Percentiles rank a stretch among this genome's conserved stretches.
phyloP scores from a whole-genome alignment of 1,140 invertebrate species.

The Cydia strobilella region DNA sequence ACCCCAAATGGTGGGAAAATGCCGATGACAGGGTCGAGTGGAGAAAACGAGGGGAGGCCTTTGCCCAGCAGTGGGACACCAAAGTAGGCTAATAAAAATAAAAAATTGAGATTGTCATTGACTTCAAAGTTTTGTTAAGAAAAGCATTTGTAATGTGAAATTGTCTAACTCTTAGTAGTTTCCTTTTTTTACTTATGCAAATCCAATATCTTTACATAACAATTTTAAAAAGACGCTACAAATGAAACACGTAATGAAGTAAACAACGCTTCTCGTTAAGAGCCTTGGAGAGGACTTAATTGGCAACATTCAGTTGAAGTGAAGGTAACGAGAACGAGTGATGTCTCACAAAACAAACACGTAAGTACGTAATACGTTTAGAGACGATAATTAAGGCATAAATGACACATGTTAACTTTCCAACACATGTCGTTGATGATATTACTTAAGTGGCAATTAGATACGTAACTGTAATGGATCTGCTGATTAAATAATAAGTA shows the following conservation, averaged over 20 bases:
- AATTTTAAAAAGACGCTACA: background rate
- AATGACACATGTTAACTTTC: constrained; percentile 4
- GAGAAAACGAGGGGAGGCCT: too few species aligned
- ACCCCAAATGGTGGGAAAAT: too few species aligned
- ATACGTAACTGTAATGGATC: background rate
- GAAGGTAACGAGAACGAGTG: background rate
- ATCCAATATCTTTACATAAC: too few species aligned
- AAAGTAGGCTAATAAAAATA: too few species aligned
- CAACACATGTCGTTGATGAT: background rate
- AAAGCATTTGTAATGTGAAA: too few species aligned
- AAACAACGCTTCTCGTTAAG: background rate
- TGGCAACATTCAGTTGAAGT: background rate
- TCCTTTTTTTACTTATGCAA: too few species aligned
- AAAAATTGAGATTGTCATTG: too few species aligned
- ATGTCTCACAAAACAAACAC: background rate
- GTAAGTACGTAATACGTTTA: background rate
- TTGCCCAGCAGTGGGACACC: too few species aligned
- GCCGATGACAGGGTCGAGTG: too few species aligned
- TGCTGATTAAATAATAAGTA: constrained; percentile 7
- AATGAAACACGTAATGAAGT: background rate
- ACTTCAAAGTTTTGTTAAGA: too few species aligned
- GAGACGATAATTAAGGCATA: background rate
- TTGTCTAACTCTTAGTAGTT: too few species aligned
- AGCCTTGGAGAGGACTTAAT: constrained; percentile 7
- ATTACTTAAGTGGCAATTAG: constrained; percentile 3